Conservation (phyloP, 2,888 invertebrate genomes). For the Phortica magna region DNA sequence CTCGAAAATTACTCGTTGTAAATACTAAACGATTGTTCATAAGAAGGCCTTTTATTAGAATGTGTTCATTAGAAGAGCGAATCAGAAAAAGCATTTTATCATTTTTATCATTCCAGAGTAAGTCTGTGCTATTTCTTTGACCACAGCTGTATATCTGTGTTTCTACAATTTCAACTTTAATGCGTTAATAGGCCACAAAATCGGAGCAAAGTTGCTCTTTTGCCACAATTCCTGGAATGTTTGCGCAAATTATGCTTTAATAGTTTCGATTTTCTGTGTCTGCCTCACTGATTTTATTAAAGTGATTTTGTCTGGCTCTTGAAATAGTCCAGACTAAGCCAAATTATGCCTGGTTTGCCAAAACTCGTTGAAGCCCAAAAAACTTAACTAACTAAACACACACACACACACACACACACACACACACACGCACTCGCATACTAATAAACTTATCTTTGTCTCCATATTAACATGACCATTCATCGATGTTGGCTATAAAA, state of each 20-base stretch:
- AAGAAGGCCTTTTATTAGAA: too few relatives aligned
- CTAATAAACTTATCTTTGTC: constrained; percentile 72
- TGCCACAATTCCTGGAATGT: constrained; percentile 55
- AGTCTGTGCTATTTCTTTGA: background rate
- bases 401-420: constrained; percentile 22
- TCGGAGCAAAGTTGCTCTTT: background rate
- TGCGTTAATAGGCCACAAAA: constrained; percentile 17
- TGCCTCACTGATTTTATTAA: constrained; percentile 33
- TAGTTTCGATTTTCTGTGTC: constrained; percentile 31
- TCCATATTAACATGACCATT: constrained; percentile 52
- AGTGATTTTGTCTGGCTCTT: constrained; percentile 44
- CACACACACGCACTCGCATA: constrained; percentile 43
- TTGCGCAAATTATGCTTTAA: constrained; percentile 60
- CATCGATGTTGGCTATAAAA: constrained; percentile 16
- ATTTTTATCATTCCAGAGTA: too few relatives aligned
- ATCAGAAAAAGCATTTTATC: too few relatives aligned
- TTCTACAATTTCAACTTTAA: constrained; percentile 1
- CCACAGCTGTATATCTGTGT: constrained; percentile 7
- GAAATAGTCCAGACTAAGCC: constrained; percentile 36
- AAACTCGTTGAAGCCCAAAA: background rate
- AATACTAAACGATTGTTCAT: too few relatives aligned
- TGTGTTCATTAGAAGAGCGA: too few relatives aligned
- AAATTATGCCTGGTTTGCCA: constrained; percentile 9
- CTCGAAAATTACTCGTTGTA: too few relatives aligned
- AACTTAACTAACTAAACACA: constrained; percentile 3